Percentiles rank a stretch among this genome's conserved stretches.
phyloP scores from a whole-genome alignment of 2,888 invertebrate genomes.

The Nyleta sp. region DNA sequence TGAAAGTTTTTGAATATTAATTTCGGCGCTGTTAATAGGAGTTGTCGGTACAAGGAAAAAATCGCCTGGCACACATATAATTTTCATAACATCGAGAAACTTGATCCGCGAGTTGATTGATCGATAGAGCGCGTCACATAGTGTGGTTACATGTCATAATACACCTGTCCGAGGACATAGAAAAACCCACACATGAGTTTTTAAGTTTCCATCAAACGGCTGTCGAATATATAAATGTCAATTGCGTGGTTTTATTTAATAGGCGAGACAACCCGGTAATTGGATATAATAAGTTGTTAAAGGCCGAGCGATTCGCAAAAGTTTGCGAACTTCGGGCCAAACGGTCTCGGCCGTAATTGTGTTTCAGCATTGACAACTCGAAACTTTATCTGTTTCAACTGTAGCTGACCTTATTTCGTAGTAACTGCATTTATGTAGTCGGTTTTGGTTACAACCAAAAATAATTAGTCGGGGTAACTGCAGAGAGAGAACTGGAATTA shows the following conservation, averaged over 20 bases:
- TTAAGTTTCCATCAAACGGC: slow-evolving; percentile 15
- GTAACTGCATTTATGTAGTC: slow-evolving; percentile 15
- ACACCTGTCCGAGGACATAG: slow-evolving; percentile 50
- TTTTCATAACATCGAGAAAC: slow-evolving; percentile 59
- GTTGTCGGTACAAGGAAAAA: slow-evolving; percentile 44
- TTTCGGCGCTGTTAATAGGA: slow-evolving; percentile 41
- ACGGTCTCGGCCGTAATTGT: slow-evolving; percentile 13
- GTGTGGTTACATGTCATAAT: slow-evolving; percentile 58
- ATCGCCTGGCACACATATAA: slow-evolving; percentile 33
- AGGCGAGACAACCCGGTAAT: not conserved
- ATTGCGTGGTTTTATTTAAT: slow-evolving; percentile 31
- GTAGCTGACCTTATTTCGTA: slow-evolving; percentile 35
- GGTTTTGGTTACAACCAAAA: slow-evolving; percentile 34
- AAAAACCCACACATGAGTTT: slow-evolving; percentile 27
- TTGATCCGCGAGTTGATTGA: slow-evolving; percentile 60
- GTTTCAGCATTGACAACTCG: slow-evolving; percentile 14
- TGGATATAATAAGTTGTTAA: slow-evolving; percentile 12
- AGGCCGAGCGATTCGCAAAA: not conserved
- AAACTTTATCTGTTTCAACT: slow-evolving; percentile 26
- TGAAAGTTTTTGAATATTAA: slow-evolving; percentile 62
- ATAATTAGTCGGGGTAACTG: slow-evolving; percentile 21
- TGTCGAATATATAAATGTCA: slow-evolving; percentile 27
- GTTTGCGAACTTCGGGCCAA: slow-evolving; percentile 15
- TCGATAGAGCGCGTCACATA: slow-evolving; percentile 56
- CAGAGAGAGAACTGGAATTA: not conserved